Base-by-base conservation (phyloP, 2,888 invertebrate species). In the Scrobipalpa atriplicella region DNA sequence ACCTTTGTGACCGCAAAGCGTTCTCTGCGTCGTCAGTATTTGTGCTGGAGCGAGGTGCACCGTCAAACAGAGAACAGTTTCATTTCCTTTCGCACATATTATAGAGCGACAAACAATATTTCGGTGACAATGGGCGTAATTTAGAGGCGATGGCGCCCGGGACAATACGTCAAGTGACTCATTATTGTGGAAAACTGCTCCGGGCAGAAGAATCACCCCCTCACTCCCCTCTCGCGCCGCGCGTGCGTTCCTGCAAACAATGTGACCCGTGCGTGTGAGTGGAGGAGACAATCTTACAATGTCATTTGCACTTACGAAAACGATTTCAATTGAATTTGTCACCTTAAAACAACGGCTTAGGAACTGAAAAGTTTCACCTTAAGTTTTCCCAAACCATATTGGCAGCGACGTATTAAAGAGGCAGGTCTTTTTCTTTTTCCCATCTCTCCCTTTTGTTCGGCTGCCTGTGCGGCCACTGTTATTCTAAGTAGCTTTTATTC, bases 51-150 rank as follows among this genome's bases (percentile, higher is more conserved):
- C 21, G 54, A 56, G 54, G 54, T 56, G 54, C 54, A 18, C 54
- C 29, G 21, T 19, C 21, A 21, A 56, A 56, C 54, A 56, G 52
- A 80, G 84, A 82, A 85, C 83, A 84, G 84, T 88, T 89, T 88
- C 85, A 88, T 90, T 90, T 89, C 89, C 89, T 86, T 82, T 86
- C 84, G 84, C 89, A 89, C 87, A 89, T 88, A 88, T 89, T 87
- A 89, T 86, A 83, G 83, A 80, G 77, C 13, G 84, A 80, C 82
- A 86, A 87, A 90, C 87, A 89, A 89, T 89, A 87, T 86, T 87
- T 85, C 84, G 79, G 80, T 84, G 86, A 89, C 89, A 90, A 90
- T 90, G 80, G 84, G 83, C 84, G 85, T 89, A 87, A 89, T 90
- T 89, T 87, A 85, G 86, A 86, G 83, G 86, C 84, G 84, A 86